Conservation (phyloP, 1,140 invertebrate genomes). For the Meloidogyne chitwoodi region DNA sequence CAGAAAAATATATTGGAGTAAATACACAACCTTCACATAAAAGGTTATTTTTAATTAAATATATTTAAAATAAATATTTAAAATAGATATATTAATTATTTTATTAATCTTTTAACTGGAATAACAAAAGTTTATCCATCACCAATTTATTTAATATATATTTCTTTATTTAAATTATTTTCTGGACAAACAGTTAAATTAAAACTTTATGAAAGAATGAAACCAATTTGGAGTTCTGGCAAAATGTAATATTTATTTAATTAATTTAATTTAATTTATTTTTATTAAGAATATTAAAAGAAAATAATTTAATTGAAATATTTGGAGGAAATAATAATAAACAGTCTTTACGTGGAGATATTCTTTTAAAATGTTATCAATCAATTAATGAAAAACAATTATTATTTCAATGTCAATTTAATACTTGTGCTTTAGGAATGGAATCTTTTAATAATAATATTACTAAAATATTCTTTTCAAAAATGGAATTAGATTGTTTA, state of each 20-base stretch:
- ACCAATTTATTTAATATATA: constrained; percentile 78
- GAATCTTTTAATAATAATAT: constrained; percentile 63
- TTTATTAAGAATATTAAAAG: constrained; percentile 24
- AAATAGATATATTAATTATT: constrained; percentile 78
- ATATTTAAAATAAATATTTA: not conserved
- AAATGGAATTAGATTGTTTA: constrained; percentile 73
- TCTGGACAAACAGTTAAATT: constrained; percentile 47
- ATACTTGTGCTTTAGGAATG: constrained; percentile 76
- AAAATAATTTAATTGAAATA: constrained; percentile 18
- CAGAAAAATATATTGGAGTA: constrained; percentile 78
- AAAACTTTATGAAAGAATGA: constrained; percentile 75
- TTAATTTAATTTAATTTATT: not conserved
- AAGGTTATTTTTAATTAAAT: constrained; percentile 66
- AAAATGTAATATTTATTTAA: constrained; percentile 66
- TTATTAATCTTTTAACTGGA: constrained; percentile 80
- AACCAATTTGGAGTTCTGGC: constrained; percentile 78
- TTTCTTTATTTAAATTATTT: constrained; percentile 78
- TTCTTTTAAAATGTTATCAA: constrained; percentile 82
- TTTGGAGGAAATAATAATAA: constrained; percentile 64
- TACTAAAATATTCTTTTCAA: constrained; percentile 75
- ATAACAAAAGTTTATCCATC: constrained; percentile 79
- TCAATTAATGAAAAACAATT: constrained; percentile 64
- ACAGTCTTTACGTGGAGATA: constrained; percentile 74
- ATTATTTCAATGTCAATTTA: constrained; percentile 80
- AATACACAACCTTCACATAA: constrained; percentile 80